Evolutionary conservation across 2,888 invertebrate species (phyloP), one percentile per base, ranked within the genome.

Genomic region (Cheiracanthium punctorium): DNA sequence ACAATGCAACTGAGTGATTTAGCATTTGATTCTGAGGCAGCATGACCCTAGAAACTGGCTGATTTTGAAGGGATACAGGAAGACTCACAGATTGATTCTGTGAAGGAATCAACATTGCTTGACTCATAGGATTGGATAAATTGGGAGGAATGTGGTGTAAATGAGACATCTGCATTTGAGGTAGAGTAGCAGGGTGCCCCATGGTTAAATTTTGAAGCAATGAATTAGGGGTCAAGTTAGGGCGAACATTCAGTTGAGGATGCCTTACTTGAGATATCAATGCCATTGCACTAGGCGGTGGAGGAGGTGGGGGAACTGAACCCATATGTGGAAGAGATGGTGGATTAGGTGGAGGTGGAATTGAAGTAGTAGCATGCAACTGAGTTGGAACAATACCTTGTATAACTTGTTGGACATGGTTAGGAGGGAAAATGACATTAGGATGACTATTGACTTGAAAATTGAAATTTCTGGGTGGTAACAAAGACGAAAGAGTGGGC

Each of bases 341-440:
- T 37, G 82, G 76, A 77, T 79, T 79, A 0, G 79, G 79, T 8
- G 74, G 77, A 17, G 85, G 88, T 8, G 67, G 89, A 69, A 48
- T 88, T 65, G 77, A 65, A 43, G 58, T 87, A n/a, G 20, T 67
- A 1, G 65, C 43, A 29, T 81, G 80, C 17, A 89, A 77, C 10
- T 73, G 81, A 12, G 82, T 74, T 17, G 84, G 75, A 41, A 89
- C 58, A 37, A 58, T 82, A 24, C 84, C 84, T 7, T 74, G 87
- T 74, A 89, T 82, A 58, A 88, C 74, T 28, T 77, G 88, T 29
- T 88, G 88, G 20, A 82, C 37, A 20, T 88, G 88, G n/a, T 88
- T 88, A 71, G 88, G 28, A 72, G 74, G 70, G 37, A 89, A 67
- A 52, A 85, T 43, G 7, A 73, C 52, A 33, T 87, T 24, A 20